phyloP scores from a whole-genome alignment of 1,140 invertebrate genomes.

The Subanguina moxae region DNA sequence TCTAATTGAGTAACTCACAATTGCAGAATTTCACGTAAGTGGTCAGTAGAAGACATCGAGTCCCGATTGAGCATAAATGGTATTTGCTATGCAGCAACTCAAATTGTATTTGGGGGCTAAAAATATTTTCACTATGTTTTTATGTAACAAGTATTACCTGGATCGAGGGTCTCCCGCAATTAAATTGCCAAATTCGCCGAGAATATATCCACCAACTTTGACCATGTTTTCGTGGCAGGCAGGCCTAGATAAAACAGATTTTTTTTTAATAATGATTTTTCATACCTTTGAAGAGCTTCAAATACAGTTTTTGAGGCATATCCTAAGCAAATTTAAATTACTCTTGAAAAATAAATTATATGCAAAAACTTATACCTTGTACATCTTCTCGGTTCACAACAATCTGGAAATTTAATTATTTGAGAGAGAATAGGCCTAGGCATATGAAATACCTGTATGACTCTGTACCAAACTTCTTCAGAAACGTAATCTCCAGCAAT shows the following conservation, averaged over 20 bases:
- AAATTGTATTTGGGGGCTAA: conserved; percentile 54
- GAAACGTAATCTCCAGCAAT: conserved; percentile 99
- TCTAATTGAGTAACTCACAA: conserved; percentile 43
- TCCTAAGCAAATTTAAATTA: conserved; percentile 72
- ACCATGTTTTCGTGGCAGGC: conserved; percentile 99
- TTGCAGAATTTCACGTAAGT: conserved; percentile 99
- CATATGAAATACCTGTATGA: conserved; percentile 73
- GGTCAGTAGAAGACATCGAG: conserved; percentile 86
- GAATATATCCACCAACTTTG: conserved; percentile 97
- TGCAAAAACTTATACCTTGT: conserved; percentile 11
- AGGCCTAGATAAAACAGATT: conserved; percentile 65
- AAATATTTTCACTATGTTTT: conserved; percentile 61
- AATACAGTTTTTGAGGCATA: conserved; percentile 99
- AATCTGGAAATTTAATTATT: background rate
- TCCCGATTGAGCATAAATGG: conserved; percentile 92
- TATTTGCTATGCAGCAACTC: conserved; percentile 65
- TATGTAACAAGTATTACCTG: conserved; percentile 57
- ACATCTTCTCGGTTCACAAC: conserved; percentile 13
- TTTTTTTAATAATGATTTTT: background rate
- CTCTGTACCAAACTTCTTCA: conserved; percentile 92
- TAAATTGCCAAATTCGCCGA: conserved; percentile 98
- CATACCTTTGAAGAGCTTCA: conserved; percentile 65
- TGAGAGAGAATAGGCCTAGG: background rate
- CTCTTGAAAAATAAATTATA: conserved; percentile 10
- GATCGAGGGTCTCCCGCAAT: conserved; percentile 97